Evolutionary conservation across 2,888 invertebrate genomes (phyloP).

Genomic region (Lapara coniferarum): DNA sequence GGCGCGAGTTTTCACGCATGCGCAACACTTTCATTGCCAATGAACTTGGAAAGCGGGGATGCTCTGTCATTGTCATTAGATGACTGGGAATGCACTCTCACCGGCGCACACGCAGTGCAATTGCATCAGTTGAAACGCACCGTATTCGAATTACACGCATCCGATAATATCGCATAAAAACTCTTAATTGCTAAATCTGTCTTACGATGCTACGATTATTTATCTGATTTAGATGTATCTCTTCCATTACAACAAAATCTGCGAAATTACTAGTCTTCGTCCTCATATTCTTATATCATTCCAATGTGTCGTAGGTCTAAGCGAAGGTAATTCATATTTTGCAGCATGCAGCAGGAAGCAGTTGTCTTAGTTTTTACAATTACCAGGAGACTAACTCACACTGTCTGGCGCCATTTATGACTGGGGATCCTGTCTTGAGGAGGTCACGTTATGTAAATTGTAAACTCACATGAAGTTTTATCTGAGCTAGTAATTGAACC

Average conservation of each 20-base stretch:
- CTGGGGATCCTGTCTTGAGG: too few species aligned
- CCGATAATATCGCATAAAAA: conserved; percentile 31
- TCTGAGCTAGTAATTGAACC: too few species aligned
- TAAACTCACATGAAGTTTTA: too few species aligned
- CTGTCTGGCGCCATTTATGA: too few species aligned
- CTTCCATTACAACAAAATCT: neutral
- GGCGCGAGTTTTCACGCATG: conserved; percentile 78
- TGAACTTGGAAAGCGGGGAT: conserved; percentile 83
- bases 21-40: conserved; percentile 81
- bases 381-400: too few species aligned
- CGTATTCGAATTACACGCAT: conserved; percentile 57
- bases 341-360: too few species aligned
- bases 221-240: neutral
- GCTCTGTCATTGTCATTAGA: conserved; percentile 78
- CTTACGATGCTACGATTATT: neutral
- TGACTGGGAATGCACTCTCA: conserved; percentile 81
- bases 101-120: conserved; percentile 61
- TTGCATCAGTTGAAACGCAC: conserved; percentile 59
- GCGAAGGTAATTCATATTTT: too few species aligned
- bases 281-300: too few species aligned
- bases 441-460: too few species aligned
- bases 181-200: neutral
- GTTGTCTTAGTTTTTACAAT: too few species aligned
- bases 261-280: too few species aligned
- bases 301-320: too few species aligned